phyloP scores from a whole-genome alignment of 2,113 vertebrate species.

The Origma solitaria region DNA sequence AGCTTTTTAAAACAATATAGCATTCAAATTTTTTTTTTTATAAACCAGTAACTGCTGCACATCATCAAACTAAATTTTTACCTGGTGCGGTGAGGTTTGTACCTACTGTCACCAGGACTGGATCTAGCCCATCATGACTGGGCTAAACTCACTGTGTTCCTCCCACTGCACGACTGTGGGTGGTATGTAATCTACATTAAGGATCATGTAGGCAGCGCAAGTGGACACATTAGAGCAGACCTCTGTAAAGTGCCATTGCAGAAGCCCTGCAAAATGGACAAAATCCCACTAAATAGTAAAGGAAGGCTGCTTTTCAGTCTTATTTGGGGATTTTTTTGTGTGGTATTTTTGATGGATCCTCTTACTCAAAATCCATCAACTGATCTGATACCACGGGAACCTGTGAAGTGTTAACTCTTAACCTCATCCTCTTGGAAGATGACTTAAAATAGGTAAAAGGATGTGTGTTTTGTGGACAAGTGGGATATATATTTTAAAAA shows the following conservation, averaged over 20 bases:
- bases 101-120: neutral
- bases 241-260: neutral
- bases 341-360: neutral
- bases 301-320: neutral
- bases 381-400: constrained; percentile 72
- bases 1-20: neutral
- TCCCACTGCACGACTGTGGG: rapidly evolving
- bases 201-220: neutral
- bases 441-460: constrained; percentile 70
- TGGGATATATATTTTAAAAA: constrained; percentile 45
- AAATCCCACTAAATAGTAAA: neutral
- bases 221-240: neutral
- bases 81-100: neutral
- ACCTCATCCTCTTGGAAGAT: constrained; percentile 57
- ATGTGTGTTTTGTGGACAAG: constrained; percentile 60
- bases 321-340: neutral
- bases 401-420: constrained; percentile 79
- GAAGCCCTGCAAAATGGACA: neutral
- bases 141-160: neutral
- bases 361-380: constrained; percentile 52
- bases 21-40: neutral
- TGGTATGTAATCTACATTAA: neutral
- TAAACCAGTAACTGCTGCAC: rapidly evolving
- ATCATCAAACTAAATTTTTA: neutral
- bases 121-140: neutral